Evolutionary conservation across 2,888 invertebrate species (phyloP).

Genomic region (Eupithecia subumbrata): DNA sequence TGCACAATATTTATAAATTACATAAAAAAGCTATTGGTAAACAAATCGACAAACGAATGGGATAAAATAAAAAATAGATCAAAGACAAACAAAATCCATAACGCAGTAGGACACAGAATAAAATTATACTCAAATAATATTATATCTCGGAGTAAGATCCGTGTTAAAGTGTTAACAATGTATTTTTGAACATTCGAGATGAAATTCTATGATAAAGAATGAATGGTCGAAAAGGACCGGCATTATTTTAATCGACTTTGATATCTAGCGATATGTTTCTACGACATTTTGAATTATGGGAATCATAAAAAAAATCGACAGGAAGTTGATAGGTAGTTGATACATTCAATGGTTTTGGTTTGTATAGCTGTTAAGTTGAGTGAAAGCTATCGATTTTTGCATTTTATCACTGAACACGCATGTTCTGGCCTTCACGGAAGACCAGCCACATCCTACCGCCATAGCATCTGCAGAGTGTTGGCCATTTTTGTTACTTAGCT

Average conservation of each 20-base stretch:
- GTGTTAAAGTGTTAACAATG: slow-evolving; percentile 74
- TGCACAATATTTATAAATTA: background rate
- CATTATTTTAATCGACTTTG: slow-evolving; percentile 28
- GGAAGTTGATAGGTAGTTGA: background rate
- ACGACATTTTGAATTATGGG: background rate
- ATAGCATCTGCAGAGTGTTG: too few species aligned
- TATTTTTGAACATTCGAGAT: slow-evolving; percentile 49
- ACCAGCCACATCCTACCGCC: too few species aligned
- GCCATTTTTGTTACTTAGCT: too few species aligned
- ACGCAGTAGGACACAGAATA: slow-evolving; percentile 64
- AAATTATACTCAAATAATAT: slow-evolving; percentile 62
- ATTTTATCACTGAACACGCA: background rate
- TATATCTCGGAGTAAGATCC: slow-evolving; percentile 59
- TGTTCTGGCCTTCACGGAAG: too few species aligned
- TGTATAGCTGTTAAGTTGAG: background rate
- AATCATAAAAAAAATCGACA: background rate
- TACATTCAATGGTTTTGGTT: background rate
- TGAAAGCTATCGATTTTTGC: too few species aligned
- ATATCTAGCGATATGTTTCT: slow-evolving; percentile 2
- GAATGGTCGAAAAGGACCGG: slow-evolving; percentile 38
- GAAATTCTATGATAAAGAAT: slow-evolving; percentile 41
- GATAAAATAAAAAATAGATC: slow-evolving; percentile 43
- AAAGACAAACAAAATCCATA: slow-evolving; percentile 50
- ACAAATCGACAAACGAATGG: slow-evolving; percentile 40
- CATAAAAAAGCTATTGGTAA: slow-evolving; percentile 34